phyloP scores from a whole-genome alignment of 2,888 invertebrate species.

The Bugula neritina region DNA sequence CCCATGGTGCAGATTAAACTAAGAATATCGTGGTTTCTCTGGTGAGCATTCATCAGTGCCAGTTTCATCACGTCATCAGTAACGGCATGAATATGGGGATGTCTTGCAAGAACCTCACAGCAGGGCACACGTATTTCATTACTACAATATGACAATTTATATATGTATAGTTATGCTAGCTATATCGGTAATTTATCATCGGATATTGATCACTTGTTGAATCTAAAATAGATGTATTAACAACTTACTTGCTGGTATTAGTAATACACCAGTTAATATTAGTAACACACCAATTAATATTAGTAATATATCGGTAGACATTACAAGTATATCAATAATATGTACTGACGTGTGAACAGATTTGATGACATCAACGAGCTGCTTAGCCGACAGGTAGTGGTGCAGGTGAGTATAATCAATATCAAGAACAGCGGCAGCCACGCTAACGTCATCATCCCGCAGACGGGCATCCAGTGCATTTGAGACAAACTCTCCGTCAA shows the following conservation, averaged over 20 bases:
- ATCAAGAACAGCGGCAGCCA: conserved; percentile 38
- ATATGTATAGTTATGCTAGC: background rate
- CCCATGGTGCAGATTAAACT: background rate
- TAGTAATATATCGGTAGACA: too few relatives aligned
- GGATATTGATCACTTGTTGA: too few relatives aligned
- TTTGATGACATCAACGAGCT: background rate
- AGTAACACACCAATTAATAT: too few relatives aligned
- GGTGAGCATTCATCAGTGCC: background rate
- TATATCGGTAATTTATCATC: too few relatives aligned
- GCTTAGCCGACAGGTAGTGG: conserved; percentile 2
- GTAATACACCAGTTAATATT: too few relatives aligned
- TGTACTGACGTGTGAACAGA: background rate
- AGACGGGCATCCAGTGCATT: conserved; percentile 55
- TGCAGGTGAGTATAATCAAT: background rate
- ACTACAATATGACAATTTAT: background rate
- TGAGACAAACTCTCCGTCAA: conserved; percentile 53
- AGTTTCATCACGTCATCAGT: background rate
- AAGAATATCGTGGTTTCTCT: background rate
- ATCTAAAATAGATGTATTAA: too few relatives aligned
- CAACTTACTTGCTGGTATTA: too few relatives aligned
- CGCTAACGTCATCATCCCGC: conserved; percentile 49
- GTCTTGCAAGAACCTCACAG: background rate
- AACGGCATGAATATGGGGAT: background rate
- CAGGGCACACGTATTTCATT: background rate
- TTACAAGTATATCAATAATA: background rate